phyloP scores from a whole-genome alignment of 2,113 vertebrate genomes.

The Athene cunicularia region DNA sequence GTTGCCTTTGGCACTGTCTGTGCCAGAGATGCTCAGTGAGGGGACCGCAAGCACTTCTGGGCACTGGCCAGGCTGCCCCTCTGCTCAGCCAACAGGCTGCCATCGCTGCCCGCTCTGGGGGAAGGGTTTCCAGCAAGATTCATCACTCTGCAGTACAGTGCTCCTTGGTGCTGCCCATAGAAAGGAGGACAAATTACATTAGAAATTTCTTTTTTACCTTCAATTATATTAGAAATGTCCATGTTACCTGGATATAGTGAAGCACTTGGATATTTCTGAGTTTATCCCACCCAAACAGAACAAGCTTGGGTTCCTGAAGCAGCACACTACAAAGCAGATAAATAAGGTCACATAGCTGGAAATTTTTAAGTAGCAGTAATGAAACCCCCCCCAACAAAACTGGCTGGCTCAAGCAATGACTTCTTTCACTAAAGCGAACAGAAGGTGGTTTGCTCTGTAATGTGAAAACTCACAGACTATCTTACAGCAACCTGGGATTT shows the following conservation, averaged over 20 bases:
- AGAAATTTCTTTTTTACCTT: neutral
- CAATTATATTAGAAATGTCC: neutral
- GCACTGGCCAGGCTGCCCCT: neutral
- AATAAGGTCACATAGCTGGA: neutral
- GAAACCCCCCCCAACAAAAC: neutral
- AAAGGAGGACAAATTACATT: neutral
- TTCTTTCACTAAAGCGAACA: fast-evolving
- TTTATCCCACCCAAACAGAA: neutral
- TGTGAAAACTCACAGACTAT: fast-evolving
- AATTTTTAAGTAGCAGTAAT: neutral
- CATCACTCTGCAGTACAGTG: neutral
- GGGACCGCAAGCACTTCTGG: fast-evolving
- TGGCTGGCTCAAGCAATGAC: neutral
- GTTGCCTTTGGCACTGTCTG: fast-evolving
- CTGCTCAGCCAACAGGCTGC: neutral
- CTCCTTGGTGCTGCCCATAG: neutral
- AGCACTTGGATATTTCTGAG: neutral
- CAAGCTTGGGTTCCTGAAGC: neutral
- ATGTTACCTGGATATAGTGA: neutral
- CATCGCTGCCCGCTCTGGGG: neutral
- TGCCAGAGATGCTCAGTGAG: neutral
- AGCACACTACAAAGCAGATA: neutral
- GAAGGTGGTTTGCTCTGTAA: neutral
- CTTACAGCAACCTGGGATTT: neutral
- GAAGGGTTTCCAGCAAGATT: neutral